Base-by-base conservation (phyloP, 2,888 invertebrate genomes). In the Drosophila phalerata region DNA sequence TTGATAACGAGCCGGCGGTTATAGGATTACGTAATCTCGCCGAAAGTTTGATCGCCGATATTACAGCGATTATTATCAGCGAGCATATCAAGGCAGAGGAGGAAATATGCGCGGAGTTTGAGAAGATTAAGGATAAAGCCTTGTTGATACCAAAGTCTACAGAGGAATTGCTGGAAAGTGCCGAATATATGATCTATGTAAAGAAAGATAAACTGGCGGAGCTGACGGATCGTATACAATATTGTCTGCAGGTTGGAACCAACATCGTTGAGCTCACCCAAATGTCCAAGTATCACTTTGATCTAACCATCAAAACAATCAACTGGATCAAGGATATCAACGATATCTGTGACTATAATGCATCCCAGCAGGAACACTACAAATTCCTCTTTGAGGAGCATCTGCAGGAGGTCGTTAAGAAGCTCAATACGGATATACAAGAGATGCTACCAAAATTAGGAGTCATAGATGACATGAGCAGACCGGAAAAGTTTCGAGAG, bases 371-470 rank as follows among this genome's bases (percentile, higher is more conserved):
- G 90, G 98, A 98, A 93, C 94, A 95, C 19, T 95, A 95, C 64
- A 98, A 97, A 93, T 96, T 95, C 74, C 95, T 96, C 79, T 96
- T 98, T 92, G 98, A 98, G 93, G 97, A 97, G 87, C 94, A 94
- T 71, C 92, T 98, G 62, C 94, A 95, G 75, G 94, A 94, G 53
- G 95, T 95, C 76, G 95, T 96, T 9, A 94, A 94, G 64, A 94
- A 94, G 79, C 93, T 98, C 17, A 96, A 96, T 85, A 93, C 93
- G 48, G 95, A 96, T 86, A 94, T 98, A 25, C 93, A 94, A 63
- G 95, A 96, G 69, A 94, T 98, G 90, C 93, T 95, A 53, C 96
- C 97, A 9, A 95, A 95, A 82, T 94, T 98, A 79, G 94, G 95
- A 63, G 94, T 96, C 72, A 94, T 98, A 83, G 96, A 97, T 90